A percentile compares a stretch with the other conserved stretches of the same genome.
Evolutionary conservation across 2,113 vertebrate species (phyloP).

Genomic region (Platysternon megacephalum): DNA sequence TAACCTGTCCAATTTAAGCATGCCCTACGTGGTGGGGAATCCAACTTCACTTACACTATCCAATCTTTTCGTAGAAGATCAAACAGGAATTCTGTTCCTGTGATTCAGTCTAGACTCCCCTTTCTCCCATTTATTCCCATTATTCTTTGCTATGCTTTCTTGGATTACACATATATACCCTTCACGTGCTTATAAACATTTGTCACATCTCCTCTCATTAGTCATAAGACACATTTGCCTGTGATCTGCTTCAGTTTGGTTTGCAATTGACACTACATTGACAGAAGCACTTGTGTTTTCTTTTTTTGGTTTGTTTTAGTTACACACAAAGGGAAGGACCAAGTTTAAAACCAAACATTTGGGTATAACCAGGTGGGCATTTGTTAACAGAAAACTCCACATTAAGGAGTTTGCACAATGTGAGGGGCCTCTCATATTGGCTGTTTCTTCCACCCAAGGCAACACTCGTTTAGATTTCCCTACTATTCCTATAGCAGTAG

Average conservation of each 20-base stretch:
- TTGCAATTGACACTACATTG: background rate
- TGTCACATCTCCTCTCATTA: rapidly evolving
- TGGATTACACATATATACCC: background rate
- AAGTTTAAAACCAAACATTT: background rate
- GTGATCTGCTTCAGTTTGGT: background rate
- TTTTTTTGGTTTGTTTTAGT: background rate
- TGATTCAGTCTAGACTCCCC: background rate
- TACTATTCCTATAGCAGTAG: background rate
- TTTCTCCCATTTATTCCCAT: background rate
- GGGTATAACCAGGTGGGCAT: background rate
- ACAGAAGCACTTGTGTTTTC: background rate
- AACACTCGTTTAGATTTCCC: background rate
- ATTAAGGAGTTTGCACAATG: background rate
- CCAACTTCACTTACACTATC: background rate
- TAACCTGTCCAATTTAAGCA: background rate
- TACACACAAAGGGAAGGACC: background rate
- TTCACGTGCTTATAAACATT: background rate
- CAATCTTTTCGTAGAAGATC: background rate
- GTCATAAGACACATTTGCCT: rapidly evolving
- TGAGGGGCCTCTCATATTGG: background rate
- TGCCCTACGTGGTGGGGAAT: rapidly evolving
- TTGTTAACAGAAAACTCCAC: conserved; percentile 15
- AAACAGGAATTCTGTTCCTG: background rate
- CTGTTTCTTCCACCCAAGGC: background rate
- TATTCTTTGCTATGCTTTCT: background rate